Evolutionary conservation across 2,797 vertebrate genomes (phyloP).

Genomic region (Dendrocincla tyrannina): DNA sequence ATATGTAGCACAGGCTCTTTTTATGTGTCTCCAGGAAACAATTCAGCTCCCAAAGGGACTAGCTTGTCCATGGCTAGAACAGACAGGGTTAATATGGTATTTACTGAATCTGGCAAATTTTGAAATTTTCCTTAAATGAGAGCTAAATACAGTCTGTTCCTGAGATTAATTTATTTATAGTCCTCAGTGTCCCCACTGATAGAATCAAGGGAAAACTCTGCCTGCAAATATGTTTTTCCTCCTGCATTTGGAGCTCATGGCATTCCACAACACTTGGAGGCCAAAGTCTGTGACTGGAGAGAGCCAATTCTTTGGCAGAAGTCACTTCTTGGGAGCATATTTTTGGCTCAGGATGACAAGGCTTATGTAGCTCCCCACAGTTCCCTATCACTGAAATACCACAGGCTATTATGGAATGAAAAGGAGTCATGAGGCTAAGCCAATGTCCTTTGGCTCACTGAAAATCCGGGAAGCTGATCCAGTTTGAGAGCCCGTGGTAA

Average conservation of each 20-base stretch:
- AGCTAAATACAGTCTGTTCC: constrained; percentile 13
- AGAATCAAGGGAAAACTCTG: background rate
- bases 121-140: constrained; percentile 25
- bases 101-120: constrained; percentile 14
- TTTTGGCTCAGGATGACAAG: constrained; percentile 5
- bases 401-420: constrained; percentile 1
- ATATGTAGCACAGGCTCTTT: background rate
- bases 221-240: constrained; percentile 30
- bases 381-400: constrained; percentile 22
- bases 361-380: background rate
- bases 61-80: background rate
- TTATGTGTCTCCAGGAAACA: background rate
- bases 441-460: background rate
- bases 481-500: background rate
- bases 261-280: constrained; percentile 51
- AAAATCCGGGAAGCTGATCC: background rate
- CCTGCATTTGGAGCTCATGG: background rate
- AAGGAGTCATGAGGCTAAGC: background rate
- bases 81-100: background rate
- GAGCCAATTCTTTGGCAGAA: constrained; percentile 23
- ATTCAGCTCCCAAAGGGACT: background rate
- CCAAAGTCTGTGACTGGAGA: constrained; percentile 1
- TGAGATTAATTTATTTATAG: constrained; percentile 35
- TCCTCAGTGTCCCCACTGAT: background rate
- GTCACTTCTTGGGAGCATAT: constrained; percentile 4